Conservation (phyloP, 2,113 vertebrate genomes). For the Maccullochella peelii region DNA sequence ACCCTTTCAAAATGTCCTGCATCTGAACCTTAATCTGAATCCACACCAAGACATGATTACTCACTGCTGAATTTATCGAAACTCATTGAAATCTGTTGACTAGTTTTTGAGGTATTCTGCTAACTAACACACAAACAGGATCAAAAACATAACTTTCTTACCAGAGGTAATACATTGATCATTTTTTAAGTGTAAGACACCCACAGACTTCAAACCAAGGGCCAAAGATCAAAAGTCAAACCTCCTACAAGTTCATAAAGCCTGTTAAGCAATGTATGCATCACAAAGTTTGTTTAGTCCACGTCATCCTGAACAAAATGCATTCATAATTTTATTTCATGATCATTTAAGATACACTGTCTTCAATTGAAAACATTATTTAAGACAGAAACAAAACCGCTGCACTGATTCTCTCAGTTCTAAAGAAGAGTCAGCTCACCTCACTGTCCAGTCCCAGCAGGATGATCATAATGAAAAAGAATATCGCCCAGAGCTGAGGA, state of each 20-base stretch:
- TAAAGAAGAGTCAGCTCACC: conserved; percentile 58
- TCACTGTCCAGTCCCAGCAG: conserved; percentile 85
- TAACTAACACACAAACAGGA: background rate
- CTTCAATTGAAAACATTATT: background rate
- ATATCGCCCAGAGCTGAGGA: conserved; percentile 85
- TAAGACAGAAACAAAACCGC: background rate
- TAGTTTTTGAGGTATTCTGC: background rate
- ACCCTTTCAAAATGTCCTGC: background rate
- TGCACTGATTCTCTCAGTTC: background rate
- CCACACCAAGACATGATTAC: background rate
- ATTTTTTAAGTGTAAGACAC: background rate
- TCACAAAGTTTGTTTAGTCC: background rate
- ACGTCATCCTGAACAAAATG: background rate
- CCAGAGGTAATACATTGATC: background rate
- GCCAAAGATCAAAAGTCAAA: background rate
- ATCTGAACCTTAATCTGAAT: background rate
- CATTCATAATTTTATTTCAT: background rate
- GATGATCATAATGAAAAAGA: conserved; percentile 87
- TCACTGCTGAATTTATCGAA: background rate
- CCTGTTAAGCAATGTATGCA: background rate
- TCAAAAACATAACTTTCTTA: background rate
- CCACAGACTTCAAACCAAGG: background rate
- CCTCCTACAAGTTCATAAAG: background rate
- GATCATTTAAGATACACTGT: background rate
- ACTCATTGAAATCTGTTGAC: background rate